phyloP scores from a whole-genome alignment of 1,140 invertebrate species.

The Diachasma alloeum region DNA sequence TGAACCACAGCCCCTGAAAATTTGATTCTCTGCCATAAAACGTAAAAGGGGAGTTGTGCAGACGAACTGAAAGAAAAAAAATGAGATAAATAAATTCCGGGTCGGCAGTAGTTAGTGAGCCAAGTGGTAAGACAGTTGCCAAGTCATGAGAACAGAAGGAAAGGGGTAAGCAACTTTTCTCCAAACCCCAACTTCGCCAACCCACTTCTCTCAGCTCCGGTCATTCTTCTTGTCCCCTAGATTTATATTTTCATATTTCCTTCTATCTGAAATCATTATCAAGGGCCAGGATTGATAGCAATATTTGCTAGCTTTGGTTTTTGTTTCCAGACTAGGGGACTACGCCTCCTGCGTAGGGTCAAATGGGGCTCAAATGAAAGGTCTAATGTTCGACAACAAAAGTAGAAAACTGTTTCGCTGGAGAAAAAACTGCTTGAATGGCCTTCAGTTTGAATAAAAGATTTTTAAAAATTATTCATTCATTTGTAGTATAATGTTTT shows the following conservation, averaged over 20 bases:
- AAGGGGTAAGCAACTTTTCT: not conserved
- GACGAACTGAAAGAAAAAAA: not conserved
- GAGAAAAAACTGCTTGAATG: too few species aligned
- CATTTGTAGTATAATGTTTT: too few species aligned
- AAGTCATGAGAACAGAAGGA: not conserved
- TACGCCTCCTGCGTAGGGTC: too few species aligned
- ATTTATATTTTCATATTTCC: not conserved
- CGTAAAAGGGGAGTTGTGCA: not conserved
- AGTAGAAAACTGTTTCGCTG: too few species aligned
- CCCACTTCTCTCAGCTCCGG: not conserved
- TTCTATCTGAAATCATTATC: too few species aligned
- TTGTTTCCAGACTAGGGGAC: too few species aligned
- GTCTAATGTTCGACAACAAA: too few species aligned
- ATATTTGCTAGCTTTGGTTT: too few species aligned
- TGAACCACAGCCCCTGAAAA: not conserved
- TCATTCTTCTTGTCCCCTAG: not conserved
- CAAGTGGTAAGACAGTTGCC: slow-evolving; percentile 10
- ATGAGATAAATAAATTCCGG: not conserved
- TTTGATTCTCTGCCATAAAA: slow-evolving; percentile 3
- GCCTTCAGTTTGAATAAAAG: too few species aligned
- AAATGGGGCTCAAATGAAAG: too few species aligned
- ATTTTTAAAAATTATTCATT: too few species aligned
- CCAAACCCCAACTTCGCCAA: not conserved
- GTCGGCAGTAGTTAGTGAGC: slow-evolving; percentile 1
- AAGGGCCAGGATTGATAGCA: too few species aligned